These are phyloP conservation scores for Hartigia nigra DNA, from an alignment of 2,888 invertebrate genomes.

Conservation along the genomic window DNA sequence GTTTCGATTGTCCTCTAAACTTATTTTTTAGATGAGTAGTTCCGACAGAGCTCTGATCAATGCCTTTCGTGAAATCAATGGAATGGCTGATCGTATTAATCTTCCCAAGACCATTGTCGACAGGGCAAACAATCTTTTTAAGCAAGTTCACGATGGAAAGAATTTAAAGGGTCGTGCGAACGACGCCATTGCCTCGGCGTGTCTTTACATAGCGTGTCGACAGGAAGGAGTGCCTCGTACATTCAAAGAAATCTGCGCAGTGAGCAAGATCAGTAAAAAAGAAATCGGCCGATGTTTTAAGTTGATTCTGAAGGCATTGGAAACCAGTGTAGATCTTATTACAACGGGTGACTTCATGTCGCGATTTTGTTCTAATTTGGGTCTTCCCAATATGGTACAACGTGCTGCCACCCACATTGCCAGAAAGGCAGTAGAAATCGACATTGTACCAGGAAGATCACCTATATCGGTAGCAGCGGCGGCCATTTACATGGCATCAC, in stretches of 20 bases:
- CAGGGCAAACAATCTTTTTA: slow-evolving; percentile 95
- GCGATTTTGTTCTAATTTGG: slow-evolving; percentile 95
- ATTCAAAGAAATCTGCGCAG: slow-evolving; percentile 99
- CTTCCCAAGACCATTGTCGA: slow-evolving; percentile 97
- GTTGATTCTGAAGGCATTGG: slow-evolving; percentile 92
- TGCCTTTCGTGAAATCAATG: slow-evolving; percentile 96
- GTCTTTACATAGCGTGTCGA: slow-evolving; percentile 97
- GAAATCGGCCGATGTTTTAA: slow-evolving; percentile 99
- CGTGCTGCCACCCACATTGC: slow-evolving; percentile 97
- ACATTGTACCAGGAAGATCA: slow-evolving; percentile 96
- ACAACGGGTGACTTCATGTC: slow-evolving; percentile 99
- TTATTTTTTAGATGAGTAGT: slow-evolving; percentile 84
- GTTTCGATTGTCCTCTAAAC: not conserved
- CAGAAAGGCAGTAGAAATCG: slow-evolving; percentile 94
- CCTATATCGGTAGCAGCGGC: slow-evolving; percentile 99
- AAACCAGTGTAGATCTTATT: slow-evolving; percentile 96
- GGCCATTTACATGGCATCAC: slow-evolving; percentile 99
- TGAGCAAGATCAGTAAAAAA: slow-evolving; percentile 98
- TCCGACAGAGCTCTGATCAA: slow-evolving; percentile 95
- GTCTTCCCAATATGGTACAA: slow-evolving; percentile 89
- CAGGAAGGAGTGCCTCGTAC: slow-evolving; percentile 99
- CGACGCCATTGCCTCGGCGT: slow-evolving; percentile 98
- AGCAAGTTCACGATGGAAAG: slow-evolving; percentile 98
- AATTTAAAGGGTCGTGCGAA: slow-evolving; percentile 95
- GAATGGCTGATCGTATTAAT: slow-evolving; percentile 98